These are phyloP conservation scores for Phylloscopus whistleri DNA, from an alignment of 2,113 vertebrate species.

Conservation along the genomic window DNA sequence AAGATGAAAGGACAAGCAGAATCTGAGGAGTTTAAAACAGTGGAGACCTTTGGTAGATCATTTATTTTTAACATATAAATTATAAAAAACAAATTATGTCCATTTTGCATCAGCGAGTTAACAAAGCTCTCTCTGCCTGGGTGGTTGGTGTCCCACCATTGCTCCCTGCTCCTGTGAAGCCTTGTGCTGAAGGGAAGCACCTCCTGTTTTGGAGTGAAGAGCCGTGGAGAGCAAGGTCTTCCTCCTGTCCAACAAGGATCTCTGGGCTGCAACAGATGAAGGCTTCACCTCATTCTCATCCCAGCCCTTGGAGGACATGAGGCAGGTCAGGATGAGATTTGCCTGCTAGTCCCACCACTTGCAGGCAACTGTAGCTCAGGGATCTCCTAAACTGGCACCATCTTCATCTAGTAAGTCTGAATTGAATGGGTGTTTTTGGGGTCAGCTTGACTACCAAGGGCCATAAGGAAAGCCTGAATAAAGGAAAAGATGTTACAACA, in stretches of 20 bases:
- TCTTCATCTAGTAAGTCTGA: not conserved
- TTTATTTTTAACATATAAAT: not conserved
- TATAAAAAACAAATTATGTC: not conserved
- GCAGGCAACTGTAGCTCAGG: not conserved
- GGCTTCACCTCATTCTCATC: not conserved
- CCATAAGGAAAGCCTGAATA: not conserved
- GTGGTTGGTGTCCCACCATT: fast-evolving
- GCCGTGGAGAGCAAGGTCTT: not conserved
- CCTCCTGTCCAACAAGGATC: not conserved
- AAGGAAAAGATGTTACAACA: not conserved
- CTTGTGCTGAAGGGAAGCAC: fast-evolving
- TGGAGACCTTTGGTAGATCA: not conserved
- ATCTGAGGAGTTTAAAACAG: not conserved
- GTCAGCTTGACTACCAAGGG: fast-evolving
- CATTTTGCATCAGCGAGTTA: fast-evolving
- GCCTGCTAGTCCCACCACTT: fast-evolving
- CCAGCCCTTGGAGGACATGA: not conserved
- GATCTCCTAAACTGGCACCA: not conserved
- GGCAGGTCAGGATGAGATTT: not conserved
- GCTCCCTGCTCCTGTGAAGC: fast-evolving
- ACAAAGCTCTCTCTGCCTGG: not conserved
- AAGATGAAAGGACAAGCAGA: not conserved
- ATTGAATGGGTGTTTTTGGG: not conserved
- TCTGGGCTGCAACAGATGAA: fast-evolving
- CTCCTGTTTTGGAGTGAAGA: not conserved